Evolutionary conservation across 2,888 invertebrate species (phyloP).

Genomic region (Xanthia icteritia): DNA sequence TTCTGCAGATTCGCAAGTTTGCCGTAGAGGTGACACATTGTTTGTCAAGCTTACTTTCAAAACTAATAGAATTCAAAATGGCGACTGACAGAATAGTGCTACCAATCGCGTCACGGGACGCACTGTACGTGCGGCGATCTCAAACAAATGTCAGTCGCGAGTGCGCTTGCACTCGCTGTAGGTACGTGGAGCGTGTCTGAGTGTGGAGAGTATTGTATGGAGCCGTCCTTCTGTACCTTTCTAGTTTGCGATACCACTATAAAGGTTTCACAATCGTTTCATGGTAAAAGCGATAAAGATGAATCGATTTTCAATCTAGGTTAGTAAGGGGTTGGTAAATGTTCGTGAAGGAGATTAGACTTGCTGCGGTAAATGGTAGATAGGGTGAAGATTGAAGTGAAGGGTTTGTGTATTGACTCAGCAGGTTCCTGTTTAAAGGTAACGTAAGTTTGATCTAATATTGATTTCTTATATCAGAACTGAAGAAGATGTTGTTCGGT

Average conservation of each 20-base stretch:
- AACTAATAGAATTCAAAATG: no score
- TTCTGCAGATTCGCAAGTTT: no score
- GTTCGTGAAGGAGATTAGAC: slow-evolving; percentile 34
- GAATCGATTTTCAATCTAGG: slow-evolving; percentile 51
- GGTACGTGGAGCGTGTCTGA: no score
- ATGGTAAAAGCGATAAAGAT: slow-evolving; percentile 37
- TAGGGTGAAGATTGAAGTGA: background rate
- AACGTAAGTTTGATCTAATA: background rate
- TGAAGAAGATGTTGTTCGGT: background rate
- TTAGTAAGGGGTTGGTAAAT: slow-evolving; percentile 32
- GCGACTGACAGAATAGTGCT: no score
- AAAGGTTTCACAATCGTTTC: slow-evolving; percentile 40
- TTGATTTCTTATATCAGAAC: background rate
- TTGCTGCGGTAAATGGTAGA: background rate
- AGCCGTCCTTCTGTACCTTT: background rate
- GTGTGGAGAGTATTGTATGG: no score
- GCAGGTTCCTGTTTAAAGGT: background rate
- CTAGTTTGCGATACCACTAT: background rate
- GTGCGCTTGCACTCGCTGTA: no score
- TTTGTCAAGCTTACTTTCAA: no score
- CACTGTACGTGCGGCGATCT: background rate
- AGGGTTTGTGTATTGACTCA: background rate
- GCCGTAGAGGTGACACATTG: no score
- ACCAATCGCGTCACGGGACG: no score
- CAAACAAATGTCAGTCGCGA: background rate